These are phyloP conservation scores for Botrylloides violaceus DNA, from an alignment of 23 tunicate genomes.

Conservation along the genomic window DNA sequence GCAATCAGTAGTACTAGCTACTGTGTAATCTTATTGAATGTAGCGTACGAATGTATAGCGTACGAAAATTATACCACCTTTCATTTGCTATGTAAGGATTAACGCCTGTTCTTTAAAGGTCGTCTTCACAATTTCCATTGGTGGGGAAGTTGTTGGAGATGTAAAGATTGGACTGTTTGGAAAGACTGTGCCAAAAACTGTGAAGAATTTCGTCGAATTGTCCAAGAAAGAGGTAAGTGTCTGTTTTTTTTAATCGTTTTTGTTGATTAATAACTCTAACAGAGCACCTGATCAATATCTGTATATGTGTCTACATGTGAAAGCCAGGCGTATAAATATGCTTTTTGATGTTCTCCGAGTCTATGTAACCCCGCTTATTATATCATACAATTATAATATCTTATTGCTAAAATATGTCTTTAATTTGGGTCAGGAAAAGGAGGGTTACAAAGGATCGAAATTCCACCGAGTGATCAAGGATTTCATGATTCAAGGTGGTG, in stretches of 20 bases:
- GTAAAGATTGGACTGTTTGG: slow-evolving; percentile 80
- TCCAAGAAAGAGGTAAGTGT: not conserved
- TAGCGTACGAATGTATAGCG: not conserved
- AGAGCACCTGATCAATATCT: too few species aligned
- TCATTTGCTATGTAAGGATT: not conserved
- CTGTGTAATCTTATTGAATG: not conserved
- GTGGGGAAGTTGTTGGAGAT: slow-evolving; percentile 57
- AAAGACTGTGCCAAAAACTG: slow-evolving; percentile 88
- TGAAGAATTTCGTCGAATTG: slow-evolving; percentile 59
- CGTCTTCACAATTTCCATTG: slow-evolving; percentile 58
- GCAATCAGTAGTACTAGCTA: too few species aligned
- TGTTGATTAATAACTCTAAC: too few species aligned
- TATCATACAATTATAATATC: too few species aligned
- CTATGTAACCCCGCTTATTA: too few species aligned
- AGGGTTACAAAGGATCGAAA: slow-evolving; percentile 89
- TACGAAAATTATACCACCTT: not conserved
- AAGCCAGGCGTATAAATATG: too few species aligned
- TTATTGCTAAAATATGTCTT: too few species aligned
- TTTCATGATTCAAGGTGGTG: slow-evolving; percentile 80
- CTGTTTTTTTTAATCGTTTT: not conserved
- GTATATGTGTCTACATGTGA: too few species aligned
- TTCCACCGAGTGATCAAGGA: slow-evolving; percentile 75
- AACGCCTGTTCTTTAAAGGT: slow-evolving; percentile 25
- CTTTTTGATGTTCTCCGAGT: too few species aligned
- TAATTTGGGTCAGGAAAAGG: slow-evolving; percentile 44